These are phyloP conservation scores for Aplidium turbinatum DNA, from an alignment of 23 tunicate genomes.

Conservation along the genomic window DNA sequence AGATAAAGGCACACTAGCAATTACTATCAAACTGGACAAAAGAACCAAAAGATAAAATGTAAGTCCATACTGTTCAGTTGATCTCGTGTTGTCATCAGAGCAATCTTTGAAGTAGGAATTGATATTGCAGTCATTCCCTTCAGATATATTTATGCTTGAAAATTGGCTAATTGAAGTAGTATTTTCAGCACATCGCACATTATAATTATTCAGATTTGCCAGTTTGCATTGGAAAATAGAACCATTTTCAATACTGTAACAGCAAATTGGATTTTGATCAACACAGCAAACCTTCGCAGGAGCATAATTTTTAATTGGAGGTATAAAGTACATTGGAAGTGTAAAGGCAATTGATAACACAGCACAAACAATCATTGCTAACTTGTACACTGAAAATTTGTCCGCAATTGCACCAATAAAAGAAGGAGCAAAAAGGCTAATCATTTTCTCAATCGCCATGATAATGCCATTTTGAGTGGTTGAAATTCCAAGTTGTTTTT, in stretches of 20 bases:
- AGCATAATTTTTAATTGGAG: conserved; percentile 13
- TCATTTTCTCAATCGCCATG: conserved; percentile 58
- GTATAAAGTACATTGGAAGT: conserved; percentile 66
- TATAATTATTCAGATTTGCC: no score
- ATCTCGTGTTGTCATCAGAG: no score
- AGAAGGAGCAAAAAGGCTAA: conserved; percentile 48
- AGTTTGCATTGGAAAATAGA: no score
- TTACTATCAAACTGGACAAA: conserved; percentile 53
- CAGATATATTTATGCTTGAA: no score
- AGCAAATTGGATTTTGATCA: no score
- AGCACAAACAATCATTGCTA: conserved; percentile 41
- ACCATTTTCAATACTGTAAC: no score
- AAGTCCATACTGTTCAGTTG: conserved; percentile 38
- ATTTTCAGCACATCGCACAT: background rate
- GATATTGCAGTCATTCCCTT: no score
- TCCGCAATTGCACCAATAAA: conserved; percentile 55
- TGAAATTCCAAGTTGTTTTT: conserved; percentile 71
- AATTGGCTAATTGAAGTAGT: no score
- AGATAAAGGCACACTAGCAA: conserved; percentile 40
- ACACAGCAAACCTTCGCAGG: no score
- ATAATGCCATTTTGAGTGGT: conserved; percentile 80
- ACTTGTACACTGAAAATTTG: conserved; percentile 42
- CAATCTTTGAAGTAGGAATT: background rate
- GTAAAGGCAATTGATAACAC: conserved; percentile 54
- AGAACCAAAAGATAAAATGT: conserved; percentile 56